phyloP scores from a whole-genome alignment of 2,888 invertebrate species.

The Platynereis dumerilii region DNA sequence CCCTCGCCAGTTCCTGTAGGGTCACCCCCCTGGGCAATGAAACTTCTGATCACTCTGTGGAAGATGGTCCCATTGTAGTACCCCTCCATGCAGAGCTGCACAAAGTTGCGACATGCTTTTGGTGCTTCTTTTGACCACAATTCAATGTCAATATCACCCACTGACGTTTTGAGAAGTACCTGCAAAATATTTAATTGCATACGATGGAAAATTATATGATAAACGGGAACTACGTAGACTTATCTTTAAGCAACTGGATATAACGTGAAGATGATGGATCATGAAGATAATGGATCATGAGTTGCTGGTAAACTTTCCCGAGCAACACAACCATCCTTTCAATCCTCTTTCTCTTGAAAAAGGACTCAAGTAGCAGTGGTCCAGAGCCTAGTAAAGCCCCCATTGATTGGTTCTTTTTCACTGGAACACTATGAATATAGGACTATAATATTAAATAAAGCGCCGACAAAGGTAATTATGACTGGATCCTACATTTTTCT shows the following conservation, averaged over 20 bases:
- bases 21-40: constrained; percentile 97
- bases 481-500: too few relatives aligned
- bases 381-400: too few relatives aligned
- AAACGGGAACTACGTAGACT: background rate
- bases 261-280: too few relatives aligned
- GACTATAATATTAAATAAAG: too few relatives aligned
- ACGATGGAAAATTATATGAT: background rate
- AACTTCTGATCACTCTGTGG: constrained; percentile 90
- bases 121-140: constrained; percentile 97
- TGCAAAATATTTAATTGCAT: constrained; percentile 62
- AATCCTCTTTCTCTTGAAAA: too few relatives aligned
- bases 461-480: too few relatives aligned
- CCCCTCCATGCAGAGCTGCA: constrained; percentile 95
- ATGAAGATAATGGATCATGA: too few relatives aligned
- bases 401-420: too few relatives aligned
- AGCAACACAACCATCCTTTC: too few relatives aligned
- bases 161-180: constrained; percentile 89
- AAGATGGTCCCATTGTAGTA: constrained; percentile 89
- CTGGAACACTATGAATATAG: too few relatives aligned
- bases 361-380: too few relatives aligned
- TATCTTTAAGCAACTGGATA: background rate
- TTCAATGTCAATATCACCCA: constrained; percentile 97
- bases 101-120: constrained; percentile 89
- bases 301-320: background rate
- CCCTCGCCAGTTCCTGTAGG: constrained; percentile 95